A percentile compares a stretch with the other conserved stretches of the same genome.
Conservation (phyloP, 2,888 invertebrate species). For the Notocelia uddmanniana region DNA sequence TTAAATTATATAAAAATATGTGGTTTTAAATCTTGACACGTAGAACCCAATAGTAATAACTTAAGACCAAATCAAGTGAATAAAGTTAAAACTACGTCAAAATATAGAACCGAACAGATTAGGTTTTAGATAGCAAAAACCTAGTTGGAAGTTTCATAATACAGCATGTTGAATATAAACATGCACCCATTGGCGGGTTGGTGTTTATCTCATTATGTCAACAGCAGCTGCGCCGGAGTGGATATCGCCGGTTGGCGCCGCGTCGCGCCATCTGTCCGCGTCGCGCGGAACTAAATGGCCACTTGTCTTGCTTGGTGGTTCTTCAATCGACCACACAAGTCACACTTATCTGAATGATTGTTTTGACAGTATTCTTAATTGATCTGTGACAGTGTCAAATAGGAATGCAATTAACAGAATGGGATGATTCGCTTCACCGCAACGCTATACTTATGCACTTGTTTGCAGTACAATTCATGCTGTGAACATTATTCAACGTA, state of each 20-base stretch:
- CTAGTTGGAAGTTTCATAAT: slow-evolving; percentile 21
- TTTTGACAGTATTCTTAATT: slow-evolving; percentile 4
- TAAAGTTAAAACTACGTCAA: too few relatives aligned
- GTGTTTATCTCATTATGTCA: slow-evolving; percentile 44
- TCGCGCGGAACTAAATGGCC: slow-evolving; percentile 21
- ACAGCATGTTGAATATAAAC: slow-evolving; percentile 27
- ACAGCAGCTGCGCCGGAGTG: slow-evolving; percentile 38
- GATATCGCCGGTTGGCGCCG: neutral
- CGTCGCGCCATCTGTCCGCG: slow-evolving; percentile 33
- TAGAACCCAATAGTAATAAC: too few relatives aligned
- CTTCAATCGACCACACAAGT: slow-evolving; percentile 7
- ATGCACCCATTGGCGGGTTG: slow-evolving; percentile 26
- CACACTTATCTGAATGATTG: neutral
- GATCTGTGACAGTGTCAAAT: neutral
- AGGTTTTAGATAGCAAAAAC: neutral
- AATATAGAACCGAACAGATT: too few relatives aligned
- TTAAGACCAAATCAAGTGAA: neutral
- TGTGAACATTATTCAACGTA: too few relatives aligned
- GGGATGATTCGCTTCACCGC: neutral
- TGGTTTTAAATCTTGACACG: too few relatives aligned
- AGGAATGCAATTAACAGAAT: neutral
- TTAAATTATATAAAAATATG: too few relatives aligned
- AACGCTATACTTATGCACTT: too few relatives aligned
- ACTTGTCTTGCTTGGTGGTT: slow-evolving; percentile 16
- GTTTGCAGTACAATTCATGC: too few relatives aligned